These are phyloP conservation scores for Bacillus rossius DNA, from an alignment of 1,140 invertebrate genomes.

Conservation along the genomic window DNA sequence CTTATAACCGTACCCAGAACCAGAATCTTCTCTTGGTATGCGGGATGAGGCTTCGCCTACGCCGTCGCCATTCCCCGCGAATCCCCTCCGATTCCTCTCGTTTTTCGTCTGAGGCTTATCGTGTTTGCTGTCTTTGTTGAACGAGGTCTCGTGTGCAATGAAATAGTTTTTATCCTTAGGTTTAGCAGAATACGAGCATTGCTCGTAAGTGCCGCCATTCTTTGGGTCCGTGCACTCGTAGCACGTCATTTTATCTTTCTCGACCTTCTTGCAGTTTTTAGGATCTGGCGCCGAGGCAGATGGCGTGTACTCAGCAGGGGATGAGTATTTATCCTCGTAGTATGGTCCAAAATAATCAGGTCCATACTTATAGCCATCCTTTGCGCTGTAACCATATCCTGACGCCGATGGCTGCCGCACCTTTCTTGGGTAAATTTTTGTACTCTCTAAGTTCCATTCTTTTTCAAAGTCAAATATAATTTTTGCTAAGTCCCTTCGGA, in stretches of 20 bases:
- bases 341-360: constrained; percentile 1
- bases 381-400: background rate
- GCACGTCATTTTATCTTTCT: constrained; percentile 38
- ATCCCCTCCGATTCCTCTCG: background rate
- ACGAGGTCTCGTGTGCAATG: constrained; percentile 17
- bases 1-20: no score
- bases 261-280: constrained; percentile 8
- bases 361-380: background rate
- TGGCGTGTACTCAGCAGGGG: background rate
- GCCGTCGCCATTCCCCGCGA: no score
- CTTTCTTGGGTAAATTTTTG: no score
- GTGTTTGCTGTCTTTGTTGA: constrained; percentile 21
- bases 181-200: constrained; percentile 42
- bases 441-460: no score
- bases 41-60: no score
- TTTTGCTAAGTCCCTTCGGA: background rate
- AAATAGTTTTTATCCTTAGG: constrained; percentile 35
- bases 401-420: background rate
- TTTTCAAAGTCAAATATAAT: background rate
- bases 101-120: background rate
- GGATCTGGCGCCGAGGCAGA: background rate
- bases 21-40: no score
- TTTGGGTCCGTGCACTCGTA: constrained; percentile 46
- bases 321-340: background rate
- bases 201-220: constrained; percentile 42